phyloP scores from a whole-genome alignment of 2,113 vertebrate species.

The Pholis gunnellus region DNA sequence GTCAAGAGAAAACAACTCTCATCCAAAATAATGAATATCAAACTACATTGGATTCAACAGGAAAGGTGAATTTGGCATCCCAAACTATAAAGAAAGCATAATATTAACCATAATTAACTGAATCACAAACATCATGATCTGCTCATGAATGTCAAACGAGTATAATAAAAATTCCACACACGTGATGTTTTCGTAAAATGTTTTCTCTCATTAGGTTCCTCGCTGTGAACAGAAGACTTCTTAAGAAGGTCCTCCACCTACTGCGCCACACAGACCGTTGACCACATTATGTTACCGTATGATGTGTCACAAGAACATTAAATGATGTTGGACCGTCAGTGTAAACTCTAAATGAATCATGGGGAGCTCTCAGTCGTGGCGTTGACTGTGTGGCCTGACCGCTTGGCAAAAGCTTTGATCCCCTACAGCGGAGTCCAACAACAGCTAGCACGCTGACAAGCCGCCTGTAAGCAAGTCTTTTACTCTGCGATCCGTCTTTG shows the following conservation, averaged over 20 bases:
- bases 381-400: constrained; percentile 62
- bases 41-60: neutral
- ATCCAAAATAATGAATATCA: neutral
- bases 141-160: neutral
- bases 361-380: constrained; percentile 21
- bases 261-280: constrained; percentile 47
- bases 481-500: constrained; percentile 19
- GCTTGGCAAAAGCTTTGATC: constrained; percentile 32
- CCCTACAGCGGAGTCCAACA: constrained; percentile 50
- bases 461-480: neutral
- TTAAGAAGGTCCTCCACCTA: neutral
- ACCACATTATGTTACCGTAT: constrained; percentile 14
- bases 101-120: neutral
- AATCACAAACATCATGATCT: neutral
- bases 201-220: neutral
- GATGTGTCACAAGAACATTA: neutral
- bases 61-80: neutral
- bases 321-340: neutral
- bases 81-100: neutral
- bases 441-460: constrained; percentile 15
- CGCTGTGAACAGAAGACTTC: neutral
- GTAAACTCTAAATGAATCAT: constrained; percentile 24
- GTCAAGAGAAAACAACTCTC: neutral
- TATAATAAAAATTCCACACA: neutral
- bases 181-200: neutral